Conservation (phyloP, 2,888 invertebrate genomes). For the Cryptocheilus praepositus region DNA sequence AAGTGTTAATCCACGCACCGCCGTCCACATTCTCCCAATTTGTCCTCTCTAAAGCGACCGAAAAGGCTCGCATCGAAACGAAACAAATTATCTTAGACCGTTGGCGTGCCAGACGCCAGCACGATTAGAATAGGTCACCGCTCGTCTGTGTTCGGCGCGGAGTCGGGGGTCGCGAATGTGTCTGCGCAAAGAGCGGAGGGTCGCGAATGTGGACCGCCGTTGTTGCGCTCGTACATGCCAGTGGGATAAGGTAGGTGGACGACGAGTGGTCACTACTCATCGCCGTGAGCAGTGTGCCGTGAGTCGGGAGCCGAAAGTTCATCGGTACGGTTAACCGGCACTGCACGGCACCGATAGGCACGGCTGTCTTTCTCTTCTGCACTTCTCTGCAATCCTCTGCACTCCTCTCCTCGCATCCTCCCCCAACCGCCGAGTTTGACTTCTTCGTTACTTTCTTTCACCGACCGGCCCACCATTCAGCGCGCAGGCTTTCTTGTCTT, state of each 20-base stretch:
- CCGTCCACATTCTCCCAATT: too few species aligned
- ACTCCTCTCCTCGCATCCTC: constrained; percentile 3
- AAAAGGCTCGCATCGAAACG: too few species aligned
- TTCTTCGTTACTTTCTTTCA: constrained; percentile 6
- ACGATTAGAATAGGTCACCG: too few species aligned
- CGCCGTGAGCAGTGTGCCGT: constrained; percentile 36
- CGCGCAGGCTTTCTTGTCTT: constrained; percentile 7
- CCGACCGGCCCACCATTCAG: not conserved
- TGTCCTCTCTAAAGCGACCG: too few species aligned
- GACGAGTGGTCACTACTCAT: constrained; percentile 66
- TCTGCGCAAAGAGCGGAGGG: too few species aligned
- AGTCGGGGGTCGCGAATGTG: too few species aligned
- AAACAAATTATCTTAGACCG: too few species aligned
- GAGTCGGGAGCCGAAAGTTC: constrained; percentile 62
- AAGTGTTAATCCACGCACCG: too few species aligned
- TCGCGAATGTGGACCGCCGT: too few species aligned
- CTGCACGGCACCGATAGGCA: constrained; percentile 50
- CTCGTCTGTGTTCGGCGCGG: too few species aligned
- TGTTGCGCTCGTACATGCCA: too few species aligned
- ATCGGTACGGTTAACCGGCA: constrained; percentile 67
- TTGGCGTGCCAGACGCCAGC: too few species aligned
- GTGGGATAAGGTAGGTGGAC: constrained; percentile 62
- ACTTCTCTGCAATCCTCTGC: constrained; percentile 9
- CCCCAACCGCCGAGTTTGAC: constrained; percentile 15
- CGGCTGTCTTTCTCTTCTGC: constrained; percentile 20